phyloP scores from a whole-genome alignment of 2,113 vertebrate species.

The Capra hircus region DNA sequence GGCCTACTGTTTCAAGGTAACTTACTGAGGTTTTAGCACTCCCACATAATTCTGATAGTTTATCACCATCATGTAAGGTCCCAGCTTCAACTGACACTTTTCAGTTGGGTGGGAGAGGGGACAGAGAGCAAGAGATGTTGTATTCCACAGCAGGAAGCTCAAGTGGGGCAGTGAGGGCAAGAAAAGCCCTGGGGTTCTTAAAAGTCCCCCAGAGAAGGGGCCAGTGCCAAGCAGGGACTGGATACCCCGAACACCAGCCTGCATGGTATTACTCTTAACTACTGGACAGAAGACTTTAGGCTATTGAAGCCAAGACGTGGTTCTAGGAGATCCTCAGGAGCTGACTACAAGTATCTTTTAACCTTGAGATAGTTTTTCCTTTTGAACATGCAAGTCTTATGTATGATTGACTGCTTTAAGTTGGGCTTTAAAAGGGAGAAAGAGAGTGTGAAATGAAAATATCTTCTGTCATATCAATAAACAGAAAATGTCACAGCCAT shows the following conservation, averaged over 20 bases:
- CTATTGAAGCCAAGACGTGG: background rate
- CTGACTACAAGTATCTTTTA: background rate
- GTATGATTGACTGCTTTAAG: background rate
- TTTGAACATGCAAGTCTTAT: background rate
- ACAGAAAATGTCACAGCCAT: background rate
- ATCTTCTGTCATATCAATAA: background rate
- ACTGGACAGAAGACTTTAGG: background rate
- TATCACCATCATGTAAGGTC: background rate
- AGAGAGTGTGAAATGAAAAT: background rate
- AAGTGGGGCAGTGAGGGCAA: background rate
- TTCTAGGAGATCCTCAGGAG: background rate
- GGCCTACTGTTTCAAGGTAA: background rate
- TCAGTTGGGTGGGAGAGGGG: background rate
- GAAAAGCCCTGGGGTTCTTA: background rate
- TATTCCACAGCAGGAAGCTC: background rate
- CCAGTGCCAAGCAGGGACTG: accelerated
- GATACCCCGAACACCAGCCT: too few relatives aligned
- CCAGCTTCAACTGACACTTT: background rate
- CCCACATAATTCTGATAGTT: background rate
- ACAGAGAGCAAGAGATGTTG: background rate
- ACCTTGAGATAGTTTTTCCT: background rate
- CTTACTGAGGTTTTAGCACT: background rate
- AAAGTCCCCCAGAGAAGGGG: background rate
- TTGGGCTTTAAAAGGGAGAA: background rate
- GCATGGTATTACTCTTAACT: background rate